These are phyloP conservation scores for Spermophilus dauricus DNA, from an alignment of 2,113 vertebrate genomes.

Conservation along the genomic window DNA sequence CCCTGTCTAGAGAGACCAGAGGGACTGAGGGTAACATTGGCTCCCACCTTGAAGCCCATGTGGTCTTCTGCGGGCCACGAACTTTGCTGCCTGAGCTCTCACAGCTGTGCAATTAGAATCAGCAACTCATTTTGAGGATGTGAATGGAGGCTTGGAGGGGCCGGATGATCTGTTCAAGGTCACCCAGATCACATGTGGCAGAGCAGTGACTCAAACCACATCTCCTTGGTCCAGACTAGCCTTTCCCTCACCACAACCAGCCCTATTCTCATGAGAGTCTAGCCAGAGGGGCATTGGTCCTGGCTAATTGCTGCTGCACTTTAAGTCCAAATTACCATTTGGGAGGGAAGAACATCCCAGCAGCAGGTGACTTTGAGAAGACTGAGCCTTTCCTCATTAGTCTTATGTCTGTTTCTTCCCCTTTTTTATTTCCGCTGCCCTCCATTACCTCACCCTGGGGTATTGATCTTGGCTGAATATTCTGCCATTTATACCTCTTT, in stretches of 20 bases:
- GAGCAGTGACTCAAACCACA: neutral
- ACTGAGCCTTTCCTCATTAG: neutral
- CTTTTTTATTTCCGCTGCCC: neutral
- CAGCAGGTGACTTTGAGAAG: neutral
- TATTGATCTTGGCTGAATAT: neutral
- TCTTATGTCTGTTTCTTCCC: neutral
- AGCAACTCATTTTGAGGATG: neutral
- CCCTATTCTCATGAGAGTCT: neutral
- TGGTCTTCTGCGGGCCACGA: neutral
- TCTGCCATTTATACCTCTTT: neutral
- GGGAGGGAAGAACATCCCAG: neutral
- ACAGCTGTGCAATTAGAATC: neutral
- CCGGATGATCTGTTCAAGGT: neutral
- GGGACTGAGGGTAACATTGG: fast-evolving
- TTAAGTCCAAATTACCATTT: neutral
- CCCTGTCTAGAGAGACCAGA: neutral
- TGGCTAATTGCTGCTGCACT: neutral
- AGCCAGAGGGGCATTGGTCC: neutral
- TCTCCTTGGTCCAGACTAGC: neutral
- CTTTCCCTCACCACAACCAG: neutral
- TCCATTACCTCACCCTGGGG: neutral
- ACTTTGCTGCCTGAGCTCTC: neutral
- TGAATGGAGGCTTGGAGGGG: neutral
- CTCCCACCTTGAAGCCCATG: neutral
- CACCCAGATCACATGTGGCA: fast-evolving